Evolutionary conservation across 2,797 vertebrate species (phyloP).

Genomic region (Falco peregrinus): DNA sequence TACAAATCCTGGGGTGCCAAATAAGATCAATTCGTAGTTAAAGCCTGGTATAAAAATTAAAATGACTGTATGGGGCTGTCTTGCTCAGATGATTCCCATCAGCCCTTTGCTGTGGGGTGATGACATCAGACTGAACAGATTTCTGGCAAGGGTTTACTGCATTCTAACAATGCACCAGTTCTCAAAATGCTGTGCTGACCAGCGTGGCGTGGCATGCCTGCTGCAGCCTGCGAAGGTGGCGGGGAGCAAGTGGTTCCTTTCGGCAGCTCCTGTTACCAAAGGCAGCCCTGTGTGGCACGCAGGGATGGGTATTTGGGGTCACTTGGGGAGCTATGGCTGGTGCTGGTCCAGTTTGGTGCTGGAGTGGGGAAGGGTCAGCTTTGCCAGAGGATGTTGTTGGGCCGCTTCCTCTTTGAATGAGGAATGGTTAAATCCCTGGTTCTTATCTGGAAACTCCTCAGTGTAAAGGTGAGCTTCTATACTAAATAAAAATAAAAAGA

Average conservation of each 20-base stretch:
- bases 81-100: background rate
- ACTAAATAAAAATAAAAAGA: background rate
- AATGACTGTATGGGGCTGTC: background rate
- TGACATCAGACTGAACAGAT: fast-evolving
- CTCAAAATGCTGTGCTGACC: background rate
- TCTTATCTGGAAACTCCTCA: fast-evolving
- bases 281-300: fast-evolving
- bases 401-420: background rate
- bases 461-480: background rate
- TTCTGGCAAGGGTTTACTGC: background rate
- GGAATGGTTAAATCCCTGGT: background rate
- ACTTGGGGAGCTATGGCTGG: background rate
- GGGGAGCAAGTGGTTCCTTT: background rate
- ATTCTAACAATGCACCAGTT: fast-evolving
- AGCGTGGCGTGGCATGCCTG: background rate
- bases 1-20: fast-evolving
- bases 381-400: no score
- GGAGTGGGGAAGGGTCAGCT: background rate
- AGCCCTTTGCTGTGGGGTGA: background rate
- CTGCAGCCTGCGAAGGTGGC: no score
- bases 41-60: background rate
- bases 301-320: background rate
- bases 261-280: fast-evolving
- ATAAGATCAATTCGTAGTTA: no score
- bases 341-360: no score